phyloP scores from a whole-genome alignment of 2,888 invertebrate species.

The Bembecia ichneumoniformis region DNA sequence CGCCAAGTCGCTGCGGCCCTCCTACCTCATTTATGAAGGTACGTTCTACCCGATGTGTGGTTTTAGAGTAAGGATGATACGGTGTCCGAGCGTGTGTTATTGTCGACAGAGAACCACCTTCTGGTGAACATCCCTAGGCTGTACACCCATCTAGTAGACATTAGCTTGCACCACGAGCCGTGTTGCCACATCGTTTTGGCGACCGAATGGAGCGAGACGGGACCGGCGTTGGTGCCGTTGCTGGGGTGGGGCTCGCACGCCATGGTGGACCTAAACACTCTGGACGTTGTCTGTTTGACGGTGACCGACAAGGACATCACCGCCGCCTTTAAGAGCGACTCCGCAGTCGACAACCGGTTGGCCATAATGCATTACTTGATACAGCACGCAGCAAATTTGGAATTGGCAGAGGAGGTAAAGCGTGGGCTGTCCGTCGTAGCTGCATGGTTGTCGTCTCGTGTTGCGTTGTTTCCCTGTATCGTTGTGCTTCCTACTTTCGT shows the following conservation, averaged over 20 bases:
- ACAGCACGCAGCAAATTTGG: conserved; percentile 82
- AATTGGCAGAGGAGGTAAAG: conserved; percentile 79
- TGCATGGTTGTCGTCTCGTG: not conserved
- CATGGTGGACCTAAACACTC: conserved; percentile 78
- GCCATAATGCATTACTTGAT: conserved; percentile 88
- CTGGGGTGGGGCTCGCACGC: conserved; percentile 66
- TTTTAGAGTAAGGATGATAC: not conserved
- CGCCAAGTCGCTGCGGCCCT: conserved; percentile 82
- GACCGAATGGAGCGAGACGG: conserved; percentile 66
- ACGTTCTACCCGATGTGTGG: not conserved
- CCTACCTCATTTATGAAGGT: conserved; percentile 81
- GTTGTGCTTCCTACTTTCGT: too few species aligned
- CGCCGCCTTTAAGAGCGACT: conserved; percentile 78
- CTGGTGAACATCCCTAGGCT: conserved; percentile 86
- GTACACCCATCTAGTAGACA: conserved; percentile 88
- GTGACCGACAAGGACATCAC: conserved; percentile 78
- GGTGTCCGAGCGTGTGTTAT: not conserved
- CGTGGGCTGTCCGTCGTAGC: conserved; percentile 6
- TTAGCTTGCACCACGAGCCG: conserved; percentile 87
- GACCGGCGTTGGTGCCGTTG: conserved; percentile 79
- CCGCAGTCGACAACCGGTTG: conserved; percentile 78
- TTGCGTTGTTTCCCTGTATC: not conserved
- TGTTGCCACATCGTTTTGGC: conserved; percentile 84
- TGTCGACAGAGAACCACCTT: conserved; percentile 78
- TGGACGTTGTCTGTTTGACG: conserved; percentile 79